phyloP scores from a whole-genome alignment of 2,888 invertebrate genomes.

The Ormyrus nitidulus region DNA sequence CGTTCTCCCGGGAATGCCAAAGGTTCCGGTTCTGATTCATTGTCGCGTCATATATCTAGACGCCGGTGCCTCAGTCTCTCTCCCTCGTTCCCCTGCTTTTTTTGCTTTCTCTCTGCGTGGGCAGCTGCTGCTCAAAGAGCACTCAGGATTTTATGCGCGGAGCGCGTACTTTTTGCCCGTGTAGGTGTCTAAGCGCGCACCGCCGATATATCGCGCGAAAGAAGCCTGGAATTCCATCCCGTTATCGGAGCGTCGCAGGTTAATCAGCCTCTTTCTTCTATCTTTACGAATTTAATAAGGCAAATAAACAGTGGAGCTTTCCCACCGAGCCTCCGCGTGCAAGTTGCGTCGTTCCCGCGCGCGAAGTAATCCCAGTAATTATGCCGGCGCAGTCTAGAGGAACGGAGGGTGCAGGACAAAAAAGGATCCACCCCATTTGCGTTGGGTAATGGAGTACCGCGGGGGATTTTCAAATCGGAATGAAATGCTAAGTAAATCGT shows the following conservation, averaged over 20 bases:
- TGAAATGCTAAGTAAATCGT: slow-evolving; percentile 53
- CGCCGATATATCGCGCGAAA: neutral
- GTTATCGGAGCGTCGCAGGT: slow-evolving; percentile 15
- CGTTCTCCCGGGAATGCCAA: slow-evolving; percentile 68
- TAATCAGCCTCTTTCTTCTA: neutral
- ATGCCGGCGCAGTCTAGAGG: neutral
- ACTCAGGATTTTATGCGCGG: slow-evolving; percentile 32
- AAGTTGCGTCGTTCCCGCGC: slow-evolving; percentile 34
- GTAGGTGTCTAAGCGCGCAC: slow-evolving; percentile 25
- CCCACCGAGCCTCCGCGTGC: neutral
- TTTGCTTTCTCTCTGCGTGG: slow-evolving; percentile 54
- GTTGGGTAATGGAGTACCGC: slow-evolving; percentile 34
- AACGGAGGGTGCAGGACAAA: slow-evolving; percentile 3
- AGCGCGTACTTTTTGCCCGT: slow-evolving; percentile 29
- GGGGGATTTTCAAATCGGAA: slow-evolving; percentile 44
- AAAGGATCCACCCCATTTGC: slow-evolving; percentile 21
- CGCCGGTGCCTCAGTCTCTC: slow-evolving; percentile 64
- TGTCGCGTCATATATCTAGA: slow-evolving; percentile 68
- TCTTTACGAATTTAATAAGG: neutral
- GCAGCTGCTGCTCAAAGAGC: slow-evolving; percentile 37
- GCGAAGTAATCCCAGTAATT: slow-evolving; percentile 44
- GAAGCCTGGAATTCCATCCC: slow-evolving; percentile 28
- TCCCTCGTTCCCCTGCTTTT: neutral
- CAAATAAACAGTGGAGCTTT: neutral
- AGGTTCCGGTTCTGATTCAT: slow-evolving; percentile 72